Conservation (phyloP, 2,888 invertebrate species). For the Piscicola geometra region DNA sequence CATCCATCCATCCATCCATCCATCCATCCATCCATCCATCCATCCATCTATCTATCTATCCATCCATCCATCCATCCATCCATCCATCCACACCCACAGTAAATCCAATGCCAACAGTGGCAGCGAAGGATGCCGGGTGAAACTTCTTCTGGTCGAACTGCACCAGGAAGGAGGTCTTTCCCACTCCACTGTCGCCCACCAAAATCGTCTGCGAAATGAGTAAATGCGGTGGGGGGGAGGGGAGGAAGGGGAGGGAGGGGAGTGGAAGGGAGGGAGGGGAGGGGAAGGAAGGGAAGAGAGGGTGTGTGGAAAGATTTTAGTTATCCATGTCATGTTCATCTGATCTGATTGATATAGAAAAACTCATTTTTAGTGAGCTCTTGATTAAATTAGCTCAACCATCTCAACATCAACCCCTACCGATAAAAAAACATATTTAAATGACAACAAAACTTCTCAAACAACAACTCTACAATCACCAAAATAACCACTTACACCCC, state of each 20-base stretch:
- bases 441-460: too few species aligned
- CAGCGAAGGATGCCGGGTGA: slow-evolving; percentile 82
- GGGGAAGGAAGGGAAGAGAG: slow-evolving; percentile 23
- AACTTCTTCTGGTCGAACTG: slow-evolving; percentile 90
- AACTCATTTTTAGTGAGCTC: too few species aligned
- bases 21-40: background rate
- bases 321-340: too few species aligned
- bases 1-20: background rate
- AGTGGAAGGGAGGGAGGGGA: too few species aligned
- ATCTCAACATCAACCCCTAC: too few species aligned
- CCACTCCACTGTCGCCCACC: slow-evolving; percentile 88
- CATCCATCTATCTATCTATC: background rate
- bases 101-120: slow-evolving; percentile 89
- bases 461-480: too few species aligned
- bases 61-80: background rate
- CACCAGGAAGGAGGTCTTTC: slow-evolving; percentile 84
- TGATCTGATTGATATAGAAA: too few species aligned
- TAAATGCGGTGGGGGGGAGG: slow-evolving; percentile 12
- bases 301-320: slow-evolving; percentile 24
- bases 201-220: slow-evolving; percentile 70
- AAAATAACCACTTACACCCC: too few species aligned
- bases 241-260: slow-evolving; percentile 30
- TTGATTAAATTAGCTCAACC: too few species aligned
- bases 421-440: too few species aligned
- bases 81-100: slow-evolving; percentile 68